Percentiles rank a stretch among this genome's conserved stretches.
phyloP scores from a whole-genome alignment of 2,888 invertebrate species.

The Plebejus argus region DNA sequence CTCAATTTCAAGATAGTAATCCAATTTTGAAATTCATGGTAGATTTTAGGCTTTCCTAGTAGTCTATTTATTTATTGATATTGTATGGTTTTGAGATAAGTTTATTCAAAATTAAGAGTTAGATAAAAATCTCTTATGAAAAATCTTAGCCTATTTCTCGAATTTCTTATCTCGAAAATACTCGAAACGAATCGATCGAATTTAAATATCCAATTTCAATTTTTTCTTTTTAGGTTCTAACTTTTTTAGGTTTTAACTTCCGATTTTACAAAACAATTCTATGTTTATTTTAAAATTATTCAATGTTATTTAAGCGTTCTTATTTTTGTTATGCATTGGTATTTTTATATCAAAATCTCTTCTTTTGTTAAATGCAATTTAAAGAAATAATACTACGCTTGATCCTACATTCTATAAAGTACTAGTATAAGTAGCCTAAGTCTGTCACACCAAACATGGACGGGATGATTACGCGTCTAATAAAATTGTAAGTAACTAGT shows the following conservation, averaged over 20 bases:
- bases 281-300: not conserved
- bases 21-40: not conserved
- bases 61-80: conserved; percentile 9
- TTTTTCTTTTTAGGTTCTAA: no score
- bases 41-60: not conserved
- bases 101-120: not conserved
- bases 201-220: not conserved
- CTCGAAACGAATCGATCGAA: conserved; percentile 31
- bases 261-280: not conserved
- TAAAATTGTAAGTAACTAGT: not conserved
- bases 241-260: no score
- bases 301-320: not conserved
- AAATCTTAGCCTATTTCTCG: not conserved
- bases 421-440: not conserved
- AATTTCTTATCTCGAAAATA: conserved; percentile 2
- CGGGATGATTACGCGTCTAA: not conserved
- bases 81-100: not conserved
- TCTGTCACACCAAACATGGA: not conserved
- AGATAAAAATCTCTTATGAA: not conserved
- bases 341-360: not conserved
- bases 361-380: not conserved
- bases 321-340: not conserved
- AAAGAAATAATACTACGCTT: not conserved
- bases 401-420: not conserved
- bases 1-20: not conserved